Percentiles rank a stretch among this genome's conserved stretches.
These are phyloP conservation scores for Caretta caretta DNA, from an alignment of 2,113 vertebrate species.

Conservation along the genomic window DNA sequence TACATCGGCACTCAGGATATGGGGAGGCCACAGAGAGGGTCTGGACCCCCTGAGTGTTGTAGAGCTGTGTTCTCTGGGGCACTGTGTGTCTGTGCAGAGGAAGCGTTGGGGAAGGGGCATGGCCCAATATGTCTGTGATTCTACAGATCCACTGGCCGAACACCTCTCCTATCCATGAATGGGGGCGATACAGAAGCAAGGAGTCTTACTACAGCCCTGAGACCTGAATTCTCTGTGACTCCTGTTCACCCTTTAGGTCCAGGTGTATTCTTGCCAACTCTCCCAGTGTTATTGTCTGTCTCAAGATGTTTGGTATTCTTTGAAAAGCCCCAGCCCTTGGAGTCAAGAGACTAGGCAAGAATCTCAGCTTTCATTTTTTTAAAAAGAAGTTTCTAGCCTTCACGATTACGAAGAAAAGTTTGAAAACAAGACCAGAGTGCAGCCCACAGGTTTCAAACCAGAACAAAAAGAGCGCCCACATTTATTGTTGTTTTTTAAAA, in stretches of 20 bases:
- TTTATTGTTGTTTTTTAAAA: no score
- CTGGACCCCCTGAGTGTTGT: neutral
- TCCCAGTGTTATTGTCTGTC: neutral
- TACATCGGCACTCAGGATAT: neutral
- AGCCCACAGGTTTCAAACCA: neutral
- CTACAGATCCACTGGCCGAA: neutral
- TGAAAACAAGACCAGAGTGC: neutral
- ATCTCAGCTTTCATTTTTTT: neutral
- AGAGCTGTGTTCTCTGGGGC: neutral
- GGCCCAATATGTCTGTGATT: neutral
- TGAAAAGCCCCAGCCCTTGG: neutral
- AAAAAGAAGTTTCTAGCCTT: neutral
- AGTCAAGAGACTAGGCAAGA: neutral
- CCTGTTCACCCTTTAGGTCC: neutral
- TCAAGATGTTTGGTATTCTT: neutral
- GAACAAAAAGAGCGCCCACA: neutral
- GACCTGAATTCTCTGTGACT: neutral
- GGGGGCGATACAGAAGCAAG: neutral
- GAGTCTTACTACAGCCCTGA: neutral
- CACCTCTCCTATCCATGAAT: neutral
- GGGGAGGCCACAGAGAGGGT: no score
- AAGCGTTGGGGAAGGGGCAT: accelerated
- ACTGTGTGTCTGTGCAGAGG: neutral
- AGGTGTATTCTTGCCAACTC: neutral
- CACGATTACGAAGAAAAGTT: neutral